Base-by-base conservation (phyloP, 1,140 invertebrate species). In the Hylyphantes graminicola region DNA sequence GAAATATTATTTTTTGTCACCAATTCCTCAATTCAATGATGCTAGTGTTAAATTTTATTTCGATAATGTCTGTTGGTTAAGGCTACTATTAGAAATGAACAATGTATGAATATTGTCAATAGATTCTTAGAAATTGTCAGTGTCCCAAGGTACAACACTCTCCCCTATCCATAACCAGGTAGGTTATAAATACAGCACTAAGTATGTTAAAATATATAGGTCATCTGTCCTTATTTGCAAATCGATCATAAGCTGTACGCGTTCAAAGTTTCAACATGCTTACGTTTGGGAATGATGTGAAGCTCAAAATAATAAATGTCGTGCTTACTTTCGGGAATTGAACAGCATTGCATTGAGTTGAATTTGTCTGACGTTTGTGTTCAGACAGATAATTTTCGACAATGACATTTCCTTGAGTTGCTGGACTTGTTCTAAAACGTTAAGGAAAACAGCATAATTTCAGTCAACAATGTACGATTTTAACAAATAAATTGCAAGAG, bases 281-380 rank as follows among this genome's bases (percentile, higher is more conserved):
- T 13, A 21, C 19, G 19, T 68, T 19, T 21, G 50, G 10, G 21
- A 19, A 17, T 48, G 17, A 35, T 55, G 55, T 54, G 15, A 73
- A 73, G 12, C 17, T 48, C 5, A 13, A 75, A 15, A 17, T 19
- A 21, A 35, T 35, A 35, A 15, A 57, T 57, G 15, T 63, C 51
- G n/a, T 35, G 57, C 64, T 65, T 78, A 78, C 76, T 78, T 78
- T 55, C 19, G 54, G 10, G 10, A 21, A 2, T 21, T 65, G 19
- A 78, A 78, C 2, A 78, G n/a, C 61, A 78, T 67, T 1, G 76
- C 76, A 55, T 78, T 78, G 11, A 78, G 51, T 17, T 63, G 63
- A 13, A 78, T 67, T 15, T 11, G n/a, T 67, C 2, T 35, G 6
- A 55, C 21, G 7, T 78, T n/a, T 6, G 63, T 67, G 54, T 67